Conservation (phyloP, 2,113 vertebrate species). For the Phalacrocorax brasilianus region DNA sequence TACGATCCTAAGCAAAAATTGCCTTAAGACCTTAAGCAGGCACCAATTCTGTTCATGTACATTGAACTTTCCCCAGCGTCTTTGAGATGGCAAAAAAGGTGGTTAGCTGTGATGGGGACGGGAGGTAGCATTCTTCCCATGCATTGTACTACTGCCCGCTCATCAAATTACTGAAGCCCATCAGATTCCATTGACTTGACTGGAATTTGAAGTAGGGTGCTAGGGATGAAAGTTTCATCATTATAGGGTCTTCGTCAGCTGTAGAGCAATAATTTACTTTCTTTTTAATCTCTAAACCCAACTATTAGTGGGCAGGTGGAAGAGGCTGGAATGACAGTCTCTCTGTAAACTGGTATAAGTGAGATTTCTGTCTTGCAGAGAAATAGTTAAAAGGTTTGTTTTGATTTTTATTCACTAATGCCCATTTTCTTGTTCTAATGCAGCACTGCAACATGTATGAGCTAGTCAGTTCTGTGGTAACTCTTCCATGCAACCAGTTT, state of each 20-base stretch:
- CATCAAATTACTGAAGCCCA: neutral
- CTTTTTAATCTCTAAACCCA: neutral
- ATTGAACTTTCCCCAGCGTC: neutral
- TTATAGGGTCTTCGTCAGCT: neutral
- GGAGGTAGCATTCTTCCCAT: neutral
- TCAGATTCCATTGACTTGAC: neutral
- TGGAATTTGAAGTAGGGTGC: neutral
- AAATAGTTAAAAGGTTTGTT: neutral
- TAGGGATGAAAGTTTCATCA: neutral
- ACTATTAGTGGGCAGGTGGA: neutral
- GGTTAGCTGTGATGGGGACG: neutral
- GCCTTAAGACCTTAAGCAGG: neutral
- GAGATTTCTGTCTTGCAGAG: neutral
- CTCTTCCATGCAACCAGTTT: neutral
- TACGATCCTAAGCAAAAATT: neutral
- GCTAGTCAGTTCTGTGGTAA: neutral
- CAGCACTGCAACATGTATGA: neutral
- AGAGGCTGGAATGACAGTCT: neutral
- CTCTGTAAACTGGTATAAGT: neutral
- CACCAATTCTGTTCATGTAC: neutral
- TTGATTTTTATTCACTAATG: neutral
- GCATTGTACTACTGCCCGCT: neutral
- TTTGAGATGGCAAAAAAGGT: neutral
- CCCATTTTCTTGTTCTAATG: neutral
- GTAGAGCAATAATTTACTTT: neutral